Evolutionary conservation across 2,113 vertebrate species (phyloP).

Genomic region (Indicator indicator): DNA sequence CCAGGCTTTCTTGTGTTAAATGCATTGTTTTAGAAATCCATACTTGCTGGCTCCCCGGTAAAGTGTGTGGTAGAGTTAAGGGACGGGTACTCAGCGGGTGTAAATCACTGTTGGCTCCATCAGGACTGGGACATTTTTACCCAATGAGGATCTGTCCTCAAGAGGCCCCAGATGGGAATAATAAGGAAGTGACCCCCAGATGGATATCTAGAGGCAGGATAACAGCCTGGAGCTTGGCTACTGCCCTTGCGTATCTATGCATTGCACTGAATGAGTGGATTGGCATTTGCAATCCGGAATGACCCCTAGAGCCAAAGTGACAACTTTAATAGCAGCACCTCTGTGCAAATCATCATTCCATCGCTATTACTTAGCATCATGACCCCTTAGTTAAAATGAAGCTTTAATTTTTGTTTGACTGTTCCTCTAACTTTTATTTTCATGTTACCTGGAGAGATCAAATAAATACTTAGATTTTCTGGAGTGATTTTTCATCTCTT

Average conservation of each 20-base stretch:
- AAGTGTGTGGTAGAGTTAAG: neutral
- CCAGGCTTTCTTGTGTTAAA: slow-evolving; percentile 72
- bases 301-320: neutral
- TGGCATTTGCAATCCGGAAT: neutral
- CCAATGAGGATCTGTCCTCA: neutral
- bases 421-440: neutral
- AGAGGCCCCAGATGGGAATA: neutral
- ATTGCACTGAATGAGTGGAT: neutral
- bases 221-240: neutral
- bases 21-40: slow-evolving; percentile 61
- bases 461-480: neutral
- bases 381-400: neutral
- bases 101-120: neutral
- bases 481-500: neutral
- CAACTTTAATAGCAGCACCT: neutral
- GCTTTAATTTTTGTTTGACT: neutral
- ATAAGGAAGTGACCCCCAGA: fast-evolving
- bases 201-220: neutral
- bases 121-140: neutral
- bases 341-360: neutral
- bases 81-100: neutral
- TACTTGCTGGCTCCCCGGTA: neutral
- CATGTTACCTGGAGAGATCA: neutral
- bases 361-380: neutral
- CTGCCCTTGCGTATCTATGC: neutral